These are phyloP conservation scores for Zootoca vivipara DNA, from an alignment of 2,113 vertebrate genomes.

Conservation along the genomic window DNA sequence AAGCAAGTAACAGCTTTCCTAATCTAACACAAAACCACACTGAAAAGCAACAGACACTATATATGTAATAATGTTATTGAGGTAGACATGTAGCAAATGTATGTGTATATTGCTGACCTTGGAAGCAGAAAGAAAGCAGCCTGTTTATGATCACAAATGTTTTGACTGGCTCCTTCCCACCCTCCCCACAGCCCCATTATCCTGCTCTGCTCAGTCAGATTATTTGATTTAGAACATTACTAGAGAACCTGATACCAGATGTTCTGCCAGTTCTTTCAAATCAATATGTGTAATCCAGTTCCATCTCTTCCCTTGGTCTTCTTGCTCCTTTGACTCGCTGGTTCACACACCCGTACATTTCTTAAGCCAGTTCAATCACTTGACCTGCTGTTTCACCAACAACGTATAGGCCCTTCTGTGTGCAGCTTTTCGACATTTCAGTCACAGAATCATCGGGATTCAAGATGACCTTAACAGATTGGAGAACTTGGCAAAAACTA, in stretches of 20 bases:
- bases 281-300: not conserved
- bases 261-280: not conserved
- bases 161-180: not conserved
- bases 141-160: not conserved
- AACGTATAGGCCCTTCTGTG: not conserved
- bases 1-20: not conserved
- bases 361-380: not conserved
- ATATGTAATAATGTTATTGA: too few relatives aligned
- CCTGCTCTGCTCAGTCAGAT: not conserved
- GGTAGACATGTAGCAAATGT: not conserved
- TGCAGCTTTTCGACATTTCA: not conserved
- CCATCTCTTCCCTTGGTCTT: not conserved
- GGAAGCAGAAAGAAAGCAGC: not conserved
- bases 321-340: not conserved
- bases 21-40: slow-evolving; percentile 9
- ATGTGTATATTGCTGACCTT: not conserved
- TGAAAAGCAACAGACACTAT: not conserved
- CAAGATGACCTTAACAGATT: too few relatives aligned
- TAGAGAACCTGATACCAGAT: not conserved
- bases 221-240: not conserved
- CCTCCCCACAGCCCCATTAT: not conserved
- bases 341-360: not conserved
- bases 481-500: too few relatives aligned
- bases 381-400: not conserved
- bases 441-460: too few relatives aligned